Conservation (phyloP, 2,888 invertebrate species). For the Xiphydria camelus region DNA sequence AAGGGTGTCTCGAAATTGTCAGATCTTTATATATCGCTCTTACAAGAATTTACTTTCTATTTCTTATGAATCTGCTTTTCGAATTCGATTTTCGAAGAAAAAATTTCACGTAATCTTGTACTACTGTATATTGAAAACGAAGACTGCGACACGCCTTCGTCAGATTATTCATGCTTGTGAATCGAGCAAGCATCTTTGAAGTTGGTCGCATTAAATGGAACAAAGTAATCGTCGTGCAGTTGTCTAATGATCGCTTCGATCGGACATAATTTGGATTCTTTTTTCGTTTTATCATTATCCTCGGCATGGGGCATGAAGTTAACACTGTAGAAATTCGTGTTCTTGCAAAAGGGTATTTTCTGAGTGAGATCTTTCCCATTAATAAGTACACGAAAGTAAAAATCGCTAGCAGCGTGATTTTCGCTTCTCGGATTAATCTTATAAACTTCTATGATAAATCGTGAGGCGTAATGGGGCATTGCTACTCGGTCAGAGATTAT, state of each 20-base stretch:
- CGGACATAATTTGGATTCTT: constrained; percentile 71
- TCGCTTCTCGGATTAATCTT: constrained; percentile 67
- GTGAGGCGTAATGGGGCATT: constrained; percentile 82
- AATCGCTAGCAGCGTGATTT: constrained; percentile 67
- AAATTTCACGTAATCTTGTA: too few relatives aligned
- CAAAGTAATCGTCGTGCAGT: constrained; percentile 85
- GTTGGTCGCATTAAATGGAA: constrained; percentile 81
- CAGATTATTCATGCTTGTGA: constrained; percentile 6
- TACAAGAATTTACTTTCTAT: too few relatives aligned
- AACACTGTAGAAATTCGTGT: constrained; percentile 61
- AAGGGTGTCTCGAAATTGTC: too few relatives aligned
- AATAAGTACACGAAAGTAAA: constrained; percentile 80
- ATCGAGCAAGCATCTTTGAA: constrained; percentile 78
- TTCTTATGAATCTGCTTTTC: too few relatives aligned
- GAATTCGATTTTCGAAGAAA: too few relatives aligned
- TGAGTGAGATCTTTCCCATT: constrained; percentile 87
- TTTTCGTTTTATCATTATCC: constrained; percentile 59
- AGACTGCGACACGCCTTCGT: too few relatives aligned
- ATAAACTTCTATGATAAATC: constrained; percentile 87
- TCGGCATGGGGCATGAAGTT: constrained; percentile 34
- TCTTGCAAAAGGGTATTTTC: constrained; percentile 78
- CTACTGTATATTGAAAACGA: too few relatives aligned
- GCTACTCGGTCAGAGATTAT: constrained; percentile 64
- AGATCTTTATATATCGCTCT: too few relatives aligned
- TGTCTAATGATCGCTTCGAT: constrained; percentile 87